Evolutionary conservation across 2,888 invertebrate species (phyloP), one percentile per base, ranked within the genome.

Genomic region (Nymphalis c-album): DNA sequence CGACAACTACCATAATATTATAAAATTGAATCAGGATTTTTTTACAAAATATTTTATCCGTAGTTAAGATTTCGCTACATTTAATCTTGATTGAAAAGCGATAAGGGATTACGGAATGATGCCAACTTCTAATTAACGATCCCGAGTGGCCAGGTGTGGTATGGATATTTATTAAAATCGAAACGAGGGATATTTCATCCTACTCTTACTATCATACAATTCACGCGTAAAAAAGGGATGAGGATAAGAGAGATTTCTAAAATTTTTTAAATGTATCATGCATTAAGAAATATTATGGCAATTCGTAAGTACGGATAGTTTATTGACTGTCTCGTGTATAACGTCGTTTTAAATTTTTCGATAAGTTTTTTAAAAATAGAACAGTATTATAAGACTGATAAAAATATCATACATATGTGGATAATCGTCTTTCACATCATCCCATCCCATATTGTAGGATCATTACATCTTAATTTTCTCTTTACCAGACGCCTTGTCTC

Each of bases 381-480:
- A 13, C 40, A 40, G 4, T 40, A 40, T 10, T 10, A 40, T 40
- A 40, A 13, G 13, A 13, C 13, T 40, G 13, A 40, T 40, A 40
- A 13, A 60, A n/a, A 18, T 18, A 50, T 48, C 35, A 31, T 35
- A 7, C 35, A 53, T 47, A 10, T 22, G 8, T 22, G n/a, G 47
- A 60, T 60, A 48, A 66, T 61, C 48, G 60, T 48, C 55, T 48
- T 57, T 40, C 22, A 47, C 18, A 46, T 60, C 22, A 48, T 45
- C 26, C 22, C n/a, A n/a, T n/a, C n/a, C 22, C 18, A 58, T 55
- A 67, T 58, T 20, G 40, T 50, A 50, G 40, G 17, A 57, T 47
- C n/a, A 67, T 62, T 62, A 62, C 46, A 61, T 61, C 46, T 61
- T 65, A 69, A 69, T 65, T 69, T 69, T 65, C 65, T 48, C 53